phyloP scores from a whole-genome alignment of 2,888 invertebrate genomes.

The Piscicola geometra region DNA sequence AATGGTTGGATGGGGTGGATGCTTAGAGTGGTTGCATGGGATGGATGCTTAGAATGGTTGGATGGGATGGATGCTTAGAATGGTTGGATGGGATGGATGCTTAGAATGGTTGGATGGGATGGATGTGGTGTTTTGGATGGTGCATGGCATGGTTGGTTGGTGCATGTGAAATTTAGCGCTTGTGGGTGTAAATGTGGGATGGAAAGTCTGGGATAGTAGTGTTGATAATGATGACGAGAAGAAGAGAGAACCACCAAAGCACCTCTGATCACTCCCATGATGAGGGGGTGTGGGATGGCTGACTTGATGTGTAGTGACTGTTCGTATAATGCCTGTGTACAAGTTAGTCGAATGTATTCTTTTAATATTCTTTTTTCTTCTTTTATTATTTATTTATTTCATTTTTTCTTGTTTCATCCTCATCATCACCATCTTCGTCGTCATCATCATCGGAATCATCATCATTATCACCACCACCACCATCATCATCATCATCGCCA shows the following conservation, averaged over 20 bases:
- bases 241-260: not conserved
- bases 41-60: no score
- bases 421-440: no score
- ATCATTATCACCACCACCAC: no score
- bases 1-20: not conserved
- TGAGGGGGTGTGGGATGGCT: conserved; percentile 98
- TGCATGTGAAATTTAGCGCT: no score
- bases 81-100: not conserved
- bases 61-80: no score
- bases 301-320: conserved; percentile 97
- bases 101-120: not conserved
- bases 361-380: conserved; percentile 18
- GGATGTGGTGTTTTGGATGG: not conserved
- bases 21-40: not conserved
- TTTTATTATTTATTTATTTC: not conserved
- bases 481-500: conserved; percentile 41
- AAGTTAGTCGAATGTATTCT: no score
- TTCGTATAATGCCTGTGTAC: conserved; percentile 75
- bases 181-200: no score
- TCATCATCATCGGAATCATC: no score
- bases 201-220: no score
- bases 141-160: no score
- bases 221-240: no score
- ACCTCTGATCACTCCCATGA: conserved; percentile 98
- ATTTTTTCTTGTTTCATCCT: no score